phyloP scores from a whole-genome alignment of 2,113 vertebrate genomes.

The Lagopus leucura region DNA sequence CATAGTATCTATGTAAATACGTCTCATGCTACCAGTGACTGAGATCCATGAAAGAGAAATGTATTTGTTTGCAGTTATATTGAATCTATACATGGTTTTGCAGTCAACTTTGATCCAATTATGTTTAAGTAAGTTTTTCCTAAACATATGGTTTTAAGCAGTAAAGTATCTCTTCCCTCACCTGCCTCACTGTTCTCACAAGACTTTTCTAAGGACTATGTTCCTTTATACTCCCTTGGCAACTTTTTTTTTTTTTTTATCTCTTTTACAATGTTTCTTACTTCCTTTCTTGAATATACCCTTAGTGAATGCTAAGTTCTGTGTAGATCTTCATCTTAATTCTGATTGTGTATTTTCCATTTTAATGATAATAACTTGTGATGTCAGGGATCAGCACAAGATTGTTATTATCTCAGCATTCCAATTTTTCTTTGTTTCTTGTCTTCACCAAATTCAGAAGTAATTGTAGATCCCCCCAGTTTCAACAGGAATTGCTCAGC shows the following conservation, averaged over 20 bases:
- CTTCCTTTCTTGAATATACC: background rate
- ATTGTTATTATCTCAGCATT: background rate
- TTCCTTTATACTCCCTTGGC: background rate
- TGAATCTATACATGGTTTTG: background rate
- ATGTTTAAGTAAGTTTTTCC: background rate
- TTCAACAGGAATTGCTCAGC: background rate
- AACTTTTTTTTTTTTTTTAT: background rate
- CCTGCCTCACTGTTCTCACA: background rate
- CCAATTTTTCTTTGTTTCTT: background rate
- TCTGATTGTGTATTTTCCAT: background rate
- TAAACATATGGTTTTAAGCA: background rate
- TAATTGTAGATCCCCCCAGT: background rate
- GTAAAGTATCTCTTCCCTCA: background rate
- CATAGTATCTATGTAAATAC: background rate
- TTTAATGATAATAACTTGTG: background rate
- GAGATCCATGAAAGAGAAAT: background rate
- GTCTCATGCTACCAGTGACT: background rate
- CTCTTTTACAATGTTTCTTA: background rate
- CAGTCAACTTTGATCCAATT: background rate
- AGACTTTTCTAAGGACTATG: background rate
- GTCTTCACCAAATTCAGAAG: background rate
- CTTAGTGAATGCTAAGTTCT: background rate
- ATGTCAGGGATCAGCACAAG: background rate
- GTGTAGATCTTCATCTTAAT: background rate
- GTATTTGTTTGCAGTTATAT: background rate